Evolutionary conservation across 1,140 invertebrate species (phyloP).

Genomic region (Magallana gigas): DNA sequence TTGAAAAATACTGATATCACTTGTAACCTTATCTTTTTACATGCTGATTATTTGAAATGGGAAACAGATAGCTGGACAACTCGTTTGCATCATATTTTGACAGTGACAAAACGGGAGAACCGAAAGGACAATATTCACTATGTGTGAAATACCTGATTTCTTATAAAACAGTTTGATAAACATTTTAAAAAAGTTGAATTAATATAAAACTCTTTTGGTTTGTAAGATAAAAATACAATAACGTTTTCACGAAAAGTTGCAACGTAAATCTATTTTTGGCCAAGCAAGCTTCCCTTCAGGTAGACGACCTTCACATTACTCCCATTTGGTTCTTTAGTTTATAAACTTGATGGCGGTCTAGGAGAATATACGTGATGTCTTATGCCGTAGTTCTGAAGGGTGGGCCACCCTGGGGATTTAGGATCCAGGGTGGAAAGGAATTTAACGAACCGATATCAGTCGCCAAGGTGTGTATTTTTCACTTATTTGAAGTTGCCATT

Average conservation of each 20-base stretch:
- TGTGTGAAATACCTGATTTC: no score
- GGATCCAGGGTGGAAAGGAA: conserved; percentile 85
- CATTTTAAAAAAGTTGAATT: no score
- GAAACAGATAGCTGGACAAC: neutral
- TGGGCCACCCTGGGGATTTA: conserved; percentile 93
- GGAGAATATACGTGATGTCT: conserved; percentile 69
- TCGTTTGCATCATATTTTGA: neutral
- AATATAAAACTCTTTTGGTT: no score
- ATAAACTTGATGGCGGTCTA: conserved; percentile 74
- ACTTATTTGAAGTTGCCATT: neutral
- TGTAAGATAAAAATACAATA: no score
- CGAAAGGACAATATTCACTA: neutral
- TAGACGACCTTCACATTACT: conserved; percentile 31
- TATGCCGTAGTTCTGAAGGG: conserved; percentile 83
- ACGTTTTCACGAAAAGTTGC: no score
- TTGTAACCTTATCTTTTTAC: neutral
- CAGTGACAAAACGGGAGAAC: neutral
- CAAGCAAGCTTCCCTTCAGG: neutral
- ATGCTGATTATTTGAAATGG: neutral
- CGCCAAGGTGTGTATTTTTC: conserved; percentile 71
- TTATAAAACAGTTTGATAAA: no score
- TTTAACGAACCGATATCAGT: conserved; percentile 74
- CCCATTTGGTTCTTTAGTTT: conserved; percentile 49
- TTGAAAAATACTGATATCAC: neutral
- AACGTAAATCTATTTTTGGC: no score